Conservation (phyloP, 2,888 invertebrate species). For the Andrena bucephala region DNA sequence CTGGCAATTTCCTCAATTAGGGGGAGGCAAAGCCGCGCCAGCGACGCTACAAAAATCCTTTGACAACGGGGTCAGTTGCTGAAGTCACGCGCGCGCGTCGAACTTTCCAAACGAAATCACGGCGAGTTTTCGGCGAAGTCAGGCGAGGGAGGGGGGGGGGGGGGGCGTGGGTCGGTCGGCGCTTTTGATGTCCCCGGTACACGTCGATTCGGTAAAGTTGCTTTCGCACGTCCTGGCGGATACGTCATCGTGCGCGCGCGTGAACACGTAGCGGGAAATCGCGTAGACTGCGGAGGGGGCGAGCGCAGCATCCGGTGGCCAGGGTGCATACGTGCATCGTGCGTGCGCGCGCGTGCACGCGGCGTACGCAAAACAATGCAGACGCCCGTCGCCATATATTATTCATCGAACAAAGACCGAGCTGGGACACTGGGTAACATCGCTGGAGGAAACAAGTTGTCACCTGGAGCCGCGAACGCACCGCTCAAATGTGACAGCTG, state of each 20-base stretch:
- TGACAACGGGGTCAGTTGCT: not conserved
- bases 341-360: constrained; percentile 59
- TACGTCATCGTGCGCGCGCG: constrained; percentile 63
- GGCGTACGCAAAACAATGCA: constrained; percentile 82
- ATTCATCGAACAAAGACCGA: constrained; percentile 79
- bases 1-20: not conserved
- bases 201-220: constrained; percentile 57
- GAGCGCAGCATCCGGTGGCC: constrained; percentile 81
- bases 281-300: constrained; percentile 80
- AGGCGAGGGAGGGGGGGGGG: not conserved
- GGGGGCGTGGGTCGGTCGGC: constrained; percentile 40
- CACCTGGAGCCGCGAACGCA: constrained; percentile 62
- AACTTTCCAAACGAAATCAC: constrained; percentile 32
- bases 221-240: constrained; percentile 60
- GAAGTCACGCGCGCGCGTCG: constrained; percentile 28
- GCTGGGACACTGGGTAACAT: constrained; percentile 66
- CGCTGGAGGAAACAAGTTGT: constrained; percentile 74
- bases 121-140: constrained; percentile 44
- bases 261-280: constrained; percentile 83
- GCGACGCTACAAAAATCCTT: constrained; percentile 7
- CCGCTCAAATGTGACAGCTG: constrained; percentile 56
- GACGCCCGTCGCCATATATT: constrained; percentile 82
- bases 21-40: not conserved
- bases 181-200: constrained; percentile 61
- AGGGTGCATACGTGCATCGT: constrained; percentile 60